Percentiles rank a stretch among this genome's conserved stretches.
phyloP scores from a whole-genome alignment of 1,140 invertebrate species.

The Helicoverpa armigera region DNA sequence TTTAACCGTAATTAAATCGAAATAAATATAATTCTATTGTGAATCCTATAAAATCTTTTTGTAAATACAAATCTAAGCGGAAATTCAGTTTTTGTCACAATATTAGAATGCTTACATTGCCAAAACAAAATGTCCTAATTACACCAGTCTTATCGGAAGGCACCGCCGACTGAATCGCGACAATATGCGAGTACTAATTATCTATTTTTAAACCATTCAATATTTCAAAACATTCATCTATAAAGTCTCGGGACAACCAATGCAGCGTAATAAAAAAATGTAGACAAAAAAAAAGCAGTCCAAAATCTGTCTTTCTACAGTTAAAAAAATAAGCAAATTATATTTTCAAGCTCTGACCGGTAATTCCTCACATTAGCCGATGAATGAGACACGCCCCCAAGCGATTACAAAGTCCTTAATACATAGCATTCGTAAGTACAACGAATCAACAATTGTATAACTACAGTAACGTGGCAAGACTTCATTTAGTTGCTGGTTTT shows the following conservation, averaged over 20 bases:
- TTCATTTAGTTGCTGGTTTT: slow-evolving; percentile 6
- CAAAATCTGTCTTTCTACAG: too few relatives aligned
- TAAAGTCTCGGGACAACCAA: too few relatives aligned
- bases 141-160: slow-evolving; percentile 44
- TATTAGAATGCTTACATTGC: neutral
- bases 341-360: neutral
- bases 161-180: slow-evolving; percentile 30
- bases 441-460: slow-evolving; percentile 73
- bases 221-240: too few relatives aligned
- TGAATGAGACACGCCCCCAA: neutral
- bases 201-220: neutral
- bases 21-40: too few relatives aligned
- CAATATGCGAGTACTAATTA: slow-evolving; percentile 51
- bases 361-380: neutral
- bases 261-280: too few relatives aligned
- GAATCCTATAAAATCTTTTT: too few relatives aligned
- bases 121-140: slow-evolving; percentile 1
- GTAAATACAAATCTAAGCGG: too few relatives aligned
- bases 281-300: too few relatives aligned
- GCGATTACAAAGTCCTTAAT: neutral
- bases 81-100: neutral
- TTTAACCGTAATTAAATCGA: too few relatives aligned
- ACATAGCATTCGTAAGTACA: slow-evolving; percentile 47
- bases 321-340: neutral
- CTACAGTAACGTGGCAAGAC: slow-evolving; percentile 69